Evolutionary conservation across 2,797 vertebrate species (phyloP), one percentile per base, ranked within the genome.

Genomic region (Macropus fuliginosus): DNA sequence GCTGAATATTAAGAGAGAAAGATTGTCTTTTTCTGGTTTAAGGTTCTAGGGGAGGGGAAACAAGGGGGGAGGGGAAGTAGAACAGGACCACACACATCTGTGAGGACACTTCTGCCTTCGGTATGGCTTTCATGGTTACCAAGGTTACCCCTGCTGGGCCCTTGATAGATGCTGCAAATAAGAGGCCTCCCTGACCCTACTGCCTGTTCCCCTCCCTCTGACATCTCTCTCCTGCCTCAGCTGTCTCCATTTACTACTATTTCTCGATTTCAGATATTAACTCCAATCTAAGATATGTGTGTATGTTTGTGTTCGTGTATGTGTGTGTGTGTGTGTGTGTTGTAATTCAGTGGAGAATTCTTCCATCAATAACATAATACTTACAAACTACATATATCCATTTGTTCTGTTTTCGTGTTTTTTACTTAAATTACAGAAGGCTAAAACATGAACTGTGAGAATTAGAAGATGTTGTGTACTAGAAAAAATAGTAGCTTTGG

Each of bases 321-420:
- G 12, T 57, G 56, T 31, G 56, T 56, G 56, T 56, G 56, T 56
- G 24, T 56, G 56, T 62, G 11, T 62, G 31, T 62, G 31, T 62
- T 62, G 18, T 94, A 89, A 54, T 50, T 9, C 55, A 55, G 93
- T 91, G 0, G 0, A 95, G 92, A 89, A 94, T 93, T 40, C 95
- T 98, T 87, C 91, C 93, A 56, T 90, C 93, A 56, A 90, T 55
- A 93, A 40, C 54, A 92, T 56, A 92, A 91, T 95, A 96, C 95
- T 90, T 54, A 96, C 93, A 92, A 96, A n/a, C 94, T 91, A 94
- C 21, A 96, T 91, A 91, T 94, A 97, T 95, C 92, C 46, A n/a
- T 81, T 13, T 46, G 54, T 93, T 94, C 2, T 1, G 55, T 10
- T 93, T 97, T 96, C 66, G 27, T 87, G 91, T 94, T 95, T 57